Percentiles rank a stretch among this genome's conserved stretches.
Evolutionary conservation across 2,797 vertebrate genomes (phyloP).

Genomic region (Mormyrops boulengeri): DNA sequence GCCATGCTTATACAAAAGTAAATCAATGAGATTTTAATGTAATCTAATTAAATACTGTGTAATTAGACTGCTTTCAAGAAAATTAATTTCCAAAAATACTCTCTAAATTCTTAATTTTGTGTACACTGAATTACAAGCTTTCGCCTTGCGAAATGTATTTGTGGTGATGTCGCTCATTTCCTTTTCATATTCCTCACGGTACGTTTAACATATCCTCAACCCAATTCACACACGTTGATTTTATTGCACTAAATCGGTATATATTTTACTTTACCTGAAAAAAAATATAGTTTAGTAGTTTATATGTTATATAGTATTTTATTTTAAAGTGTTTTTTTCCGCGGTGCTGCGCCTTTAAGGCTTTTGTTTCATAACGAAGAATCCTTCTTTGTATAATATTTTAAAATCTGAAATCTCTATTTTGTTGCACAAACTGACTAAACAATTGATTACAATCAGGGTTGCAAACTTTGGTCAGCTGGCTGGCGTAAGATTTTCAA

Average conservation of each 20-base stretch:
- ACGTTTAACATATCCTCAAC: not conserved
- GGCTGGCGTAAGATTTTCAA: not conserved
- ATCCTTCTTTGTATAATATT: not conserved
- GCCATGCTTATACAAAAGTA: not conserved
- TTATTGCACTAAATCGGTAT: not conserved
- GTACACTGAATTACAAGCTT: not conserved
- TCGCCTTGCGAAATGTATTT: not conserved
- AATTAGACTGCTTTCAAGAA: not conserved
- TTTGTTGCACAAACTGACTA: not conserved
- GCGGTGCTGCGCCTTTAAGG: not conserved
- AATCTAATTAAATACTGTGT: not conserved
- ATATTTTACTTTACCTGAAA: conserved; percentile 3
- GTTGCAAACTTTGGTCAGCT: not conserved
- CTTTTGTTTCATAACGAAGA: not conserved
- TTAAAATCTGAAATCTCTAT: not conserved
- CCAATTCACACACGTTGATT: not conserved
- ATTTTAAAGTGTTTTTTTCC: not conserved
- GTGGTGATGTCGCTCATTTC: not conserved
- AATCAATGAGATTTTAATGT: not conserved
- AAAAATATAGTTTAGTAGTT: not conserved
- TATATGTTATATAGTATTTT: not conserved
- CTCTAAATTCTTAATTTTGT: not conserved
- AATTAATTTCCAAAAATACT: not conserved
- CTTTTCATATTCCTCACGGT: not conserved
- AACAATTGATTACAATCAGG: not conserved